Conservation (phyloP, 2,888 invertebrate genomes). For the Orchesella flavescens region DNA sequence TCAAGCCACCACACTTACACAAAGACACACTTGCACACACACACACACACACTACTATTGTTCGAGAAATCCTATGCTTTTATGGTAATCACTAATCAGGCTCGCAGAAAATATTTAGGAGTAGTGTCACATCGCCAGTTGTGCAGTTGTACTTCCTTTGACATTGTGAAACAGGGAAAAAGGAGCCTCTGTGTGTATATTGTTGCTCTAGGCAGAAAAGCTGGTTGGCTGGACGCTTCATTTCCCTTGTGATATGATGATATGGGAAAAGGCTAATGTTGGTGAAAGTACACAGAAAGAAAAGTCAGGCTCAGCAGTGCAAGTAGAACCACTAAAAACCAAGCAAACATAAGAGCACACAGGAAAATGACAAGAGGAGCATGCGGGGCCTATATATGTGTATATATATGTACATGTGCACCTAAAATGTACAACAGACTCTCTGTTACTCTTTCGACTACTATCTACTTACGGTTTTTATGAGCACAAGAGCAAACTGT, state of each 20-base stretch:
- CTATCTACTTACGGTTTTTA: background rate
- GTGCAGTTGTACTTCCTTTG: constrained; percentile 57
- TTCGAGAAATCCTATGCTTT: constrained; percentile 41
- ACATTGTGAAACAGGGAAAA: constrained; percentile 60
- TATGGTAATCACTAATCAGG: constrained; percentile 66
- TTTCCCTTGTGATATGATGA: constrained; percentile 63
- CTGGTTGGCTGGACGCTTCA: constrained; percentile 55
- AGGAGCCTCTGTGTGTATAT: constrained; percentile 48
- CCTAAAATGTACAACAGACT: background rate
- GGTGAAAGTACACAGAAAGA: constrained; percentile 49
- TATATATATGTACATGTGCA: constrained; percentile 32
- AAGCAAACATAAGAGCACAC: constrained; percentile 35
- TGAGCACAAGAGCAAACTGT: constrained; percentile 54
- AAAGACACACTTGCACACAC: background rate
- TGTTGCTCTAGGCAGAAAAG: constrained; percentile 48
- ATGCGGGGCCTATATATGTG: background rate
- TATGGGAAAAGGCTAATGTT: constrained; percentile 51
- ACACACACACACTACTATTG: constrained; percentile 8
- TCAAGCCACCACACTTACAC: background rate
- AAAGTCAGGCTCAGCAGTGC: constrained; percentile 16
- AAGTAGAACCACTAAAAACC: background rate
- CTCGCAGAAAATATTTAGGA: constrained; percentile 55
- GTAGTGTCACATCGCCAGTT: constrained; percentile 62
- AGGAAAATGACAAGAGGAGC: constrained; percentile 15
- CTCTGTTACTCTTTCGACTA: background rate